Base-by-base conservation (phyloP, 2,113 vertebrate species). In the Ammodytes marinus region DNA sequence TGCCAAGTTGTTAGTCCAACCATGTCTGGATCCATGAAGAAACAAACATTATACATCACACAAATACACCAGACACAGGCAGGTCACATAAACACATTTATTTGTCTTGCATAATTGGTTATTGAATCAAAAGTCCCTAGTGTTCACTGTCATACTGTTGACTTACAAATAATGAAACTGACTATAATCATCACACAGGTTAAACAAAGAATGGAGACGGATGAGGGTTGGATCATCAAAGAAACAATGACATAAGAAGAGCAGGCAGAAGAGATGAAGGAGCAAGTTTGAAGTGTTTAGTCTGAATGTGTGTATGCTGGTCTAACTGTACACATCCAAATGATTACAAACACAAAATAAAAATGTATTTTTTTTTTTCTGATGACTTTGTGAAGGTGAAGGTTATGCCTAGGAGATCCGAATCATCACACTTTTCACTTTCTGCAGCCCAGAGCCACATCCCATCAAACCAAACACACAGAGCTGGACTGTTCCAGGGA, bases 31-130 rank as follows among this genome's bases (percentile, higher is more conserved):
- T 39, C n/a, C 19, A 17, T 11, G 45, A 10, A 40, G 17, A 59
- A 2, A 47, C 35, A 68, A 14, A 40, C 37, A 55, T 4, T 9
- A 37, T 12, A 40, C 12, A 45, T 1, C 8, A 12, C 3, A 68
- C 10, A 72, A 77, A 83, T 3, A 17, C 12, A 64, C 45, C 55
- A 40, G 47, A 63, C 45, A 69, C 19, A 42, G 46, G n/a, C 14
- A 73, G 42, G 78, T 86, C 73, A 85, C 84, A 73, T 74, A 27
- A 81, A 86, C 61, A 86, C 58, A 55, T 91, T 91, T 89, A 89
- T 91, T 91, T 84, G 67, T 84, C 9, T 91, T 87, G 76, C 65
- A 84, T 79, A 66, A 27, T 83, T 81, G 59, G 64, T 84, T 46
- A 81, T 17, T 69, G 83, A 82, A 67, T 63, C 59, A 85, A 79